Conservation (phyloP, 2,797 vertebrate genomes). For the Yasuhikotakia modesta region DNA sequence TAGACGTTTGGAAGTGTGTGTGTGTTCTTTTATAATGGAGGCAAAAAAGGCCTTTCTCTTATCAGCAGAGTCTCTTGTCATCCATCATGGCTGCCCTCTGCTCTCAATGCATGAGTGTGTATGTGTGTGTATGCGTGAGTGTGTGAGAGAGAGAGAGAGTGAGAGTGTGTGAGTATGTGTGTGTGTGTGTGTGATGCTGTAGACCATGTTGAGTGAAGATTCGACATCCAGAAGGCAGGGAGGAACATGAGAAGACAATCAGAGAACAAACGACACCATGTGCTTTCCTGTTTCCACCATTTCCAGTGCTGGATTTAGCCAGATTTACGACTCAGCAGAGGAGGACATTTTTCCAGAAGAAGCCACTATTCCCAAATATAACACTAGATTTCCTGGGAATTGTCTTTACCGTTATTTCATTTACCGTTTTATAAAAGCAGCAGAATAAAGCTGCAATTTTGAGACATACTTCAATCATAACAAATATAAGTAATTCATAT, state of each 20-base stretch:
- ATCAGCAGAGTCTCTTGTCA: slow-evolving; percentile 46
- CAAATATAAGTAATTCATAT: neutral
- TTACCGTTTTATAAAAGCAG: slow-evolving; percentile 6
- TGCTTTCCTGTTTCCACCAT: slow-evolving; percentile 40
- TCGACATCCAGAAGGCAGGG: slow-evolving; percentile 38
- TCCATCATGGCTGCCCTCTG: slow-evolving; percentile 50
- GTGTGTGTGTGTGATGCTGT: slow-evolving; percentile 42
- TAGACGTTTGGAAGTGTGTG: neutral
- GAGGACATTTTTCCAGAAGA: slow-evolving; percentile 34
- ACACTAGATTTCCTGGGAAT: slow-evolving; percentile 11
- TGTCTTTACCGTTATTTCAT: slow-evolving; percentile 9
- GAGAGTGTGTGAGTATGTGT: slow-evolving; percentile 19
- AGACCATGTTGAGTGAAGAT: slow-evolving; percentile 49
- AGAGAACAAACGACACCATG: slow-evolving; percentile 41
- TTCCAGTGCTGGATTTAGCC: slow-evolving; percentile 21
- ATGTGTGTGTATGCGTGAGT: slow-evolving; percentile 21
- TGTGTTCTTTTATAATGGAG: slow-evolving; percentile 36
- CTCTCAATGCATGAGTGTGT: slow-evolving; percentile 35
- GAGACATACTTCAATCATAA: neutral
- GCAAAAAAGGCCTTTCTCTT: slow-evolving; percentile 38
- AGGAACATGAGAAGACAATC: slow-evolving; percentile 34
- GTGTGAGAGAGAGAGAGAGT: slow-evolving; percentile 21
- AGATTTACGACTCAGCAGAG: slow-evolving; percentile 29
- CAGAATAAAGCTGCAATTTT: neutral
- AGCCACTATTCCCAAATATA: slow-evolving; percentile 13